These are phyloP conservation scores for Dendrocopos noguchii DNA, from an alignment of 2,113 vertebrate genomes.

Conservation along the genomic window DNA sequence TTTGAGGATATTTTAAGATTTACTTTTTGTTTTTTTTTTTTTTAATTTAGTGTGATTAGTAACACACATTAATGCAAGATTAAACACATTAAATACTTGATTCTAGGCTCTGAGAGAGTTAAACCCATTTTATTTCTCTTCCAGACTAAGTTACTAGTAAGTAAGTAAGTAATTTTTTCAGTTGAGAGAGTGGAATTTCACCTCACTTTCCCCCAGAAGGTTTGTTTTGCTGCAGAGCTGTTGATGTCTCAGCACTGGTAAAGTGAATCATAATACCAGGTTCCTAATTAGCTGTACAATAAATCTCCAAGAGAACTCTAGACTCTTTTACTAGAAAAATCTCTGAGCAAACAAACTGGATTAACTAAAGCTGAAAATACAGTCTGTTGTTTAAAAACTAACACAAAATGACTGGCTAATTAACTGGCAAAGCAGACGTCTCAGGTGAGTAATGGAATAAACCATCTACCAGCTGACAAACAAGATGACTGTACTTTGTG, in stretches of 20 bases:
- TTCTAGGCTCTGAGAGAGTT: not conserved
- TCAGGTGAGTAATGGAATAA: constrained; percentile 41
- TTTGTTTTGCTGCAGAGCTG: not conserved
- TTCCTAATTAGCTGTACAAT: not conserved
- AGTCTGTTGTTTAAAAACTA: not conserved
- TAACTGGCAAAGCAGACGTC: constrained; percentile 1
- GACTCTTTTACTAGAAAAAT: not conserved
- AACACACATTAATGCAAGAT: not conserved
- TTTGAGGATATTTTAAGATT: not conserved
- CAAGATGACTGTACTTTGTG: not conserved
- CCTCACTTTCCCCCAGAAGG: not conserved
- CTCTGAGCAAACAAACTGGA: not conserved
- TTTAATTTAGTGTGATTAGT: not conserved
- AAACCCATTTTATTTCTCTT: not conserved
- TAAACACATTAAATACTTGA: not conserved
- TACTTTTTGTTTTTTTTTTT: not conserved
- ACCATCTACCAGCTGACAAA: constrained; percentile 5
- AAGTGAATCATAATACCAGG: not conserved
- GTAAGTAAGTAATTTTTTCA: not conserved
- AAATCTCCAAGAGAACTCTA: not conserved
- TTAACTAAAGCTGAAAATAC: not conserved
- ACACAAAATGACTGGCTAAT: not conserved
- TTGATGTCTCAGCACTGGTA: not conserved
- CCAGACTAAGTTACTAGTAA: not conserved
- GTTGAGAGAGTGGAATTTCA: not conserved